Evolutionary conservation across 2,113 vertebrate genomes (phyloP).

Genomic region (Catharus bicknelli): DNA sequence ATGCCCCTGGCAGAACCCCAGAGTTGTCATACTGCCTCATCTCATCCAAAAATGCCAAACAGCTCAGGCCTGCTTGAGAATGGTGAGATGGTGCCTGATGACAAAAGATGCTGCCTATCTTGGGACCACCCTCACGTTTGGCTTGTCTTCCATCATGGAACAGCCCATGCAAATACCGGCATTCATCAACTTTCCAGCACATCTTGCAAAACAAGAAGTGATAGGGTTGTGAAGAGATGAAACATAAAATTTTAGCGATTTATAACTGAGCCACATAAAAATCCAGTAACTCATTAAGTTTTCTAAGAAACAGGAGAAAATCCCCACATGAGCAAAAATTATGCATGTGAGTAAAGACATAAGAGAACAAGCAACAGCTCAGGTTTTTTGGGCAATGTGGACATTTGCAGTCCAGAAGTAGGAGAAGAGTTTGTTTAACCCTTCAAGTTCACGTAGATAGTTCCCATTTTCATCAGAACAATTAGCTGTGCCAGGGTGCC

Average conservation of each 20-base stretch:
- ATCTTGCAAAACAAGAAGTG: not conserved
- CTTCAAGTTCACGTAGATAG: not conserved
- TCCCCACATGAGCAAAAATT: not conserved
- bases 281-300: not conserved
- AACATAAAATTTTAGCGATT: not conserved
- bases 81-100: fast-evolving
- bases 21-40: not conserved
- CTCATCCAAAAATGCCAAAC: not conserved
- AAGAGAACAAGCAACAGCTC: not conserved
- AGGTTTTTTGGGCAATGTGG: no score
- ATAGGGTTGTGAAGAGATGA: not conserved
- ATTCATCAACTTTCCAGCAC: not conserved
- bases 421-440: not conserved
- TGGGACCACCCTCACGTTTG: not conserved
- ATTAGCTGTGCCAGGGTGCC: not conserved
- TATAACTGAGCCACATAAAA: not conserved
- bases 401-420: not conserved
- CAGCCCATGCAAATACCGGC: not conserved
- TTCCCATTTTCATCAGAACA: not conserved
- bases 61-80: not conserved
- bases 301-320: not conserved
- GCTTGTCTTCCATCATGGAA: not conserved
- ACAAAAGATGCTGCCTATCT: not conserved
- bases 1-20: not conserved
- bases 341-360: not conserved